Evolutionary conservation across 2,888 invertebrate genomes (phyloP).

Genomic region (Trypoxylon attenuatum): DNA sequence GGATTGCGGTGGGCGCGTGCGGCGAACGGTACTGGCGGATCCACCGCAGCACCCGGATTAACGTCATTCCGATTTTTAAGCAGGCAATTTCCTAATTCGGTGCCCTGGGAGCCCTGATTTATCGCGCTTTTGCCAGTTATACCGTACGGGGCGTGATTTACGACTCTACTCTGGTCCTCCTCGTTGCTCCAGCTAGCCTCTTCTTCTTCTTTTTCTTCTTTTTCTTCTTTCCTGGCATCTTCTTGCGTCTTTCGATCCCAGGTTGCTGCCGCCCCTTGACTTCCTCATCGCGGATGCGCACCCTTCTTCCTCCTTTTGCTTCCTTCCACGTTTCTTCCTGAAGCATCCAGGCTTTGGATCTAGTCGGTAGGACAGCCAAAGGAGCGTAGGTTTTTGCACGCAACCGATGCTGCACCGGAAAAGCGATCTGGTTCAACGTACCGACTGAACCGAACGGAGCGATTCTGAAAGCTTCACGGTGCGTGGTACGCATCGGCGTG

Average conservation of each 20-base stretch:
- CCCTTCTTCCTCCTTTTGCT: slow-evolving; percentile 7
- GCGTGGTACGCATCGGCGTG: slow-evolving; percentile 49
- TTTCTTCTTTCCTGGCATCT: slow-evolving; percentile 27
- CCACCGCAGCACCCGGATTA: slow-evolving; percentile 62
- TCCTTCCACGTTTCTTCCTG: slow-evolving; percentile 1
- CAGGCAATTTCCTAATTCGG: slow-evolving; percentile 74
- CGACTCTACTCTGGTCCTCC: slow-evolving; percentile 42
- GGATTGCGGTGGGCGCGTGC: slow-evolving; percentile 27
- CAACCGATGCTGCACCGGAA: too few relatives aligned
- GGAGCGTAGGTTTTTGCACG: too few relatives aligned
- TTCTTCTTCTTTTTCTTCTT: slow-evolving; percentile 37
- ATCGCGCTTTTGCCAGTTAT: slow-evolving; percentile 58
- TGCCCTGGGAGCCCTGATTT: slow-evolving; percentile 60
- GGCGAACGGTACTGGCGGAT: slow-evolving; percentile 26
- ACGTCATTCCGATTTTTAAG: slow-evolving; percentile 73
- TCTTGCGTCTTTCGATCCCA: slow-evolving; percentile 19
- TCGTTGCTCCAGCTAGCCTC: too few relatives aligned
- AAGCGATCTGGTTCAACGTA: slow-evolving; percentile 42
- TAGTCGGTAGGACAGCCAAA: too few relatives aligned
- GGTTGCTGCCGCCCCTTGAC: background rate
- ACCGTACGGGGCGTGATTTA: slow-evolving; percentile 53
- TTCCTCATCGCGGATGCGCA: background rate
- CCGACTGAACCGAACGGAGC: slow-evolving; percentile 43
- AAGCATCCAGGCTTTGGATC: too few relatives aligned
- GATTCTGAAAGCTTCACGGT: slow-evolving; percentile 34